Evolutionary conservation across 2,888 invertebrate genomes (phyloP).

Genomic region (Eurois occulta): DNA sequence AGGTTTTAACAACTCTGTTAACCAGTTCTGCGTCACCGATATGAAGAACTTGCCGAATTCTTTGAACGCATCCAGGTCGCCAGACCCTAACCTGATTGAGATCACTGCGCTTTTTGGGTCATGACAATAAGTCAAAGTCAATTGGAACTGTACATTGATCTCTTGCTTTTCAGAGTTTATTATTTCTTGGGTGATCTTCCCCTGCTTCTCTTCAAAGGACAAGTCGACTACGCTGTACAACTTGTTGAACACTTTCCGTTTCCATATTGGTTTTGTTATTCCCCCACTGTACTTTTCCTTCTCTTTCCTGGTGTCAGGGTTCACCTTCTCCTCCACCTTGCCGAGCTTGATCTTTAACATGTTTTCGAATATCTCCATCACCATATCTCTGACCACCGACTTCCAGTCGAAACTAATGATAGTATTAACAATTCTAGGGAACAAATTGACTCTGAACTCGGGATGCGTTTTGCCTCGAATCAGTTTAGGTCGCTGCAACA

Average conservation of each 20-base stretch:
- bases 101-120: slow-evolving; percentile 69
- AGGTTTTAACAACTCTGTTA: slow-evolving; percentile 69
- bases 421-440: slow-evolving; percentile 69
- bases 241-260: slow-evolving; percentile 72
- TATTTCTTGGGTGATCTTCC: slow-evolving; percentile 76
- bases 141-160: slow-evolving; percentile 72
- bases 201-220: slow-evolving; percentile 73
- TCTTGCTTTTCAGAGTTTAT: slow-evolving; percentile 65
- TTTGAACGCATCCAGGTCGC: slow-evolving; percentile 72
- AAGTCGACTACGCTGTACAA: slow-evolving; percentile 61
- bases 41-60: slow-evolving; percentile 80
- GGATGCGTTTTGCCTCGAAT: slow-evolving; percentile 63
- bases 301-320: slow-evolving; percentile 68
- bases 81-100: slow-evolving; percentile 65
- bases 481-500: slow-evolving; percentile 77
- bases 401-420: slow-evolving; percentile 78
- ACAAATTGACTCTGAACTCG: slow-evolving; percentile 74
- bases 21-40: slow-evolving; percentile 75
- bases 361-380: slow-evolving; percentile 74
- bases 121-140: slow-evolving; percentile 70
- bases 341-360: slow-evolving; percentile 75
- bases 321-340: slow-evolving; percentile 70
- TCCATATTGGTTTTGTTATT: slow-evolving; percentile 78
- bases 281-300: slow-evolving; percentile 73
- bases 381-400: slow-evolving; percentile 67